Evolutionary conservation across 35 echinoderm and acorn worm genomes (phyloP), one percentile per base, ranked within the genome.

Genomic region (Lytechinus pictus): DNA sequence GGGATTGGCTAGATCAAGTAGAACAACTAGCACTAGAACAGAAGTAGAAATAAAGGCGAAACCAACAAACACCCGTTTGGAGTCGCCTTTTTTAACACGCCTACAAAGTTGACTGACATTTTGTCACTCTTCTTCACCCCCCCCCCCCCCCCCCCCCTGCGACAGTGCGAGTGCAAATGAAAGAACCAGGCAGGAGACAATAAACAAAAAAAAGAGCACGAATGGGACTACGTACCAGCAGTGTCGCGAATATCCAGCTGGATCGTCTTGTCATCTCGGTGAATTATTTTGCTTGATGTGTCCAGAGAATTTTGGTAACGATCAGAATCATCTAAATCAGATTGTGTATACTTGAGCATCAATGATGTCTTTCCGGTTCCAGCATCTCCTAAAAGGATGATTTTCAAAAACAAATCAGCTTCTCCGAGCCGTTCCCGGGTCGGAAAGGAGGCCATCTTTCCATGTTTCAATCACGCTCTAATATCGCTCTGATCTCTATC

Each of bases 301-400:
- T 96, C 96, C 44, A 95, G 27, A 1, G 94, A 58, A 79, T 96
- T 86, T 12, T 91, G 87, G 14, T 79, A 53, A 86, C 28, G 86
- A 91, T 27, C 9, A 12, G 21, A 29, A 21, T 29, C 93, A 55
- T 54, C 57, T 52, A 56, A 44, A 57, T 95, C 24, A 9, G 57
- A 44, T 21, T 96, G 52, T 71, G 61, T 54, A 52, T 95, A 96
- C 54, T 87, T 94, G 57, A 91, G 86, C 54, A 98, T 27, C 54
- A 98, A 86, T n/a, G 94, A 97, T 92, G 97, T 98, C 91, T 98
- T 98, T 27, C 96, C 97, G 11, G 96, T 97, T 27, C 97, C 97
- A 13, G 92, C 92, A 95, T 98, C 97, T 57, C 97, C 97, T 11
- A 98, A 72, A 86, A 93, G 53, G 55, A 93, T 93, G 10, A 93